phyloP scores from a whole-genome alignment of 2,113 vertebrate species.

The Chloroceryle aenea region DNA sequence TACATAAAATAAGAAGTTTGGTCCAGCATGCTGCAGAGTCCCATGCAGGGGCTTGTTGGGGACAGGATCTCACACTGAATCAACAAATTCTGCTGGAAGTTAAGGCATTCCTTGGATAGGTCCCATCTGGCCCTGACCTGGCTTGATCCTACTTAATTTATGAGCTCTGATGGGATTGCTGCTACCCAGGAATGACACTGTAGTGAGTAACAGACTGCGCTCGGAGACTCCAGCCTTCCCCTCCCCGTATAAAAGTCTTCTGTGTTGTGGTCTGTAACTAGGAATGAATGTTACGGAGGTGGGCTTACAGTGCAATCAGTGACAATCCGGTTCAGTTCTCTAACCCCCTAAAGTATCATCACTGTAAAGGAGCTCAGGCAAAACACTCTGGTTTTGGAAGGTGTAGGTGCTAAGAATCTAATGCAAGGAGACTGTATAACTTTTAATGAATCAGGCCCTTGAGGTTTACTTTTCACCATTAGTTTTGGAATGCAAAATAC shows the following conservation, averaged over 20 bases:
- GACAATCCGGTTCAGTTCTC: background rate
- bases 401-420: background rate
- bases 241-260: background rate
- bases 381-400: background rate
- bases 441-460: slow-evolving; percentile 58
- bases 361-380: background rate
- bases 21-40: background rate
- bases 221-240: background rate
- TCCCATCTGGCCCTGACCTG: slow-evolving; percentile 26
- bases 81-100: background rate
- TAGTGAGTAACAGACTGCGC: background rate
- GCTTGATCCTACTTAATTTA: background rate
- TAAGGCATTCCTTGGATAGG: slow-evolving; percentile 1
- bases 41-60: background rate
- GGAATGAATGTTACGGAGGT: background rate
- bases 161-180: slow-evolving; percentile 4
- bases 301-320: background rate
- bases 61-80: background rate
- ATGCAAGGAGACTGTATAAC: background rate
- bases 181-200: background rate
- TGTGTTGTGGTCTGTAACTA: background rate
- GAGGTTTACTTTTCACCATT: slow-evolving; percentile 1
- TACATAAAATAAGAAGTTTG: background rate
- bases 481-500: slow-evolving; percentile 45
- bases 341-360: background rate